Evolutionary conservation across 2,888 invertebrate genomes (phyloP).

Genomic region (Agriopis aurantiaria): DNA sequence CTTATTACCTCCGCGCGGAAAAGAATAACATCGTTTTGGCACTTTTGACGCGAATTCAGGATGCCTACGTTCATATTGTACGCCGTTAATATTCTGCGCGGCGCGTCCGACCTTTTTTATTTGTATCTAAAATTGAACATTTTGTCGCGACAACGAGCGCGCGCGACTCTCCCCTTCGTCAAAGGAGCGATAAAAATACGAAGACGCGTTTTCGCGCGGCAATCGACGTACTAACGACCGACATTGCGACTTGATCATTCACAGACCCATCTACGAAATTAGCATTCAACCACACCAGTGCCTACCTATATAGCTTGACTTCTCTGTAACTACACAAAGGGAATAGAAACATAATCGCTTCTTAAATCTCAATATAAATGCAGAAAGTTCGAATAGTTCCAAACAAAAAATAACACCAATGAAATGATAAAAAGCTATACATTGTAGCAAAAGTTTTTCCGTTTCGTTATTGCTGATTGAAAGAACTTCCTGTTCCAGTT

Average conservation of each 20-base stretch:
- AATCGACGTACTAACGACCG: slow-evolving; percentile 73
- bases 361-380: neutral
- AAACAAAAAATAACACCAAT: slow-evolving; percentile 40
- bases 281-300: slow-evolving; percentile 11
- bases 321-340: neutral
- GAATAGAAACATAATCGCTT: neutral
- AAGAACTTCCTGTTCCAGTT: slow-evolving; percentile 51
- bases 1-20: slow-evolving; percentile 84
- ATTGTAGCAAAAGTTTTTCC: slow-evolving; percentile 43
- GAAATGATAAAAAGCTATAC: slow-evolving; percentile 40
- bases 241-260: slow-evolving; percentile 58
- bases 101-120: slow-evolving; percentile 86
- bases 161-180: slow-evolving; percentile 71
- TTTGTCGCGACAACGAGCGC: slow-evolving; percentile 84
- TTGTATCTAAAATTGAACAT: slow-evolving; percentile 87
- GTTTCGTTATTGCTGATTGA: slow-evolving; percentile 51
- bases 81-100: slow-evolving; percentile 84
- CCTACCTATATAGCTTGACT: neutral
- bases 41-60: slow-evolving; percentile 85
- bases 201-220: slow-evolving; percentile 66
- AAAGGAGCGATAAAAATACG: slow-evolving; percentile 81
- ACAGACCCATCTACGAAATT: slow-evolving; percentile 41
- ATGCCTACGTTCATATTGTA: slow-evolving; percentile 85
- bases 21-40: slow-evolving; percentile 85
- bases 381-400: slow-evolving; percentile 1